Base-by-base conservation (phyloP, 1,140 invertebrate species). In the Araneus ventricosus region DNA sequence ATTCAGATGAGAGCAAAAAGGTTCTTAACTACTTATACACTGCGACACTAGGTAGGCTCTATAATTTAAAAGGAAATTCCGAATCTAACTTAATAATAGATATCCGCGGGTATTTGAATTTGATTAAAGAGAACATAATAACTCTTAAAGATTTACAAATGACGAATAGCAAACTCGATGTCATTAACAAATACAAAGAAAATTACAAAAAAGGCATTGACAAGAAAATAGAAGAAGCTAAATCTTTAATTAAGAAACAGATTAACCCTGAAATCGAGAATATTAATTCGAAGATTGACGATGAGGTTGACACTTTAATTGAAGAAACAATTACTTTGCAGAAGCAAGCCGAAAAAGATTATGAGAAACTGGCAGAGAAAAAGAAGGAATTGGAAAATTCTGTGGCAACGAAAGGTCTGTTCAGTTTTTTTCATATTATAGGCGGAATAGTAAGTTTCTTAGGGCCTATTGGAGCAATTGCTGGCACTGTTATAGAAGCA, bases 1-100 rank as follows among this genome's bases (percentile, higher is more conserved):
- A 22, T 70, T 34, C 27, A 4, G 24, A 8, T 41, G 34, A 88
- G 37, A n/a, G 41, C 4, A 88, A 52, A 70, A 88, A 88, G 10
- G 61, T 45, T n/a, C 59, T 88, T 4, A 39, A n/a, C 22, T 88
- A 88, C 22, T 75, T 88, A 30, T 88, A 88, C 61, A 75, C 87
- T 1, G 59, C 87, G 37, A 45, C 17, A 24, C 39, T 88, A 24
- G 39, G 61, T 8, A 70, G 61, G 27, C 45, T 70, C 4, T 45
- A 70, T 30, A 88, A 88, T 41, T 34, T 88, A 14, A 67, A 88
- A 70, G 59, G 70, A 20, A 24, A 30, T 24, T 70, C 20, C 2
- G 87, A 70, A 70, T 41, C 34, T 39, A 70, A 30, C 8, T 70
- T 88, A 24, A 88, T 88, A 14, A 30, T 88, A 45, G n/a, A 88